Evolutionary conservation across 2,113 vertebrate species (phyloP), one percentile per base, ranked within the genome.

Genomic region (Ciconia maguari): DNA sequence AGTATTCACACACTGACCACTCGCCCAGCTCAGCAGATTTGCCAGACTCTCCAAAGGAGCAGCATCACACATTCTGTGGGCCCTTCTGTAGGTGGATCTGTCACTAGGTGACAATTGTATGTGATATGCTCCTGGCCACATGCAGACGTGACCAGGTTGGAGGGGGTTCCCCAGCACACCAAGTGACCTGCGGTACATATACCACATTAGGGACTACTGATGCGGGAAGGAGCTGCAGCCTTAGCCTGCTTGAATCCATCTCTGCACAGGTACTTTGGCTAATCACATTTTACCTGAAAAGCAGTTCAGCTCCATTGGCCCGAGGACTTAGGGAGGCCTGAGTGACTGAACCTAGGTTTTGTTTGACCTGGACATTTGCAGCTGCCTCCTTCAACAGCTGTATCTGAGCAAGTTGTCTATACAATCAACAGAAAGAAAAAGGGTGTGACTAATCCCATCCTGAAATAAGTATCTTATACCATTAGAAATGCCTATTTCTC

Each of bases 81-180:
- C 11, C 8, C 14, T 74, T 81, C n/a, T 44, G 9, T 20, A 12
- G 17, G 20, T 52, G 8, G 8, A 61, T 46, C 19, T 55, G 18
- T 55, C 3, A 0, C 26, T 41, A 51, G 48, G 38, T 51, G 26
- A 60, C 7, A 49, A 21, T 2, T 66, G 10, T 18, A 51, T 0
- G 0, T 0, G 0, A 13, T 29, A 8, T 3, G 6, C 20, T 81
- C 64, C 38, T 11, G 61, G 54, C 3, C 58, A 78, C 48, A 81
- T 1, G 11, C 3, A 51, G 44, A 18, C 8, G 12, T 6, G 30
- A 62, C 2, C 4, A 19, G 9, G 27, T 17, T 80, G 76, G 54
- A 41, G 22, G 12, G 9, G 7, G 11, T 16, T 70, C 19, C 54
- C 10, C 42, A 65, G 15, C 17, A 38, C 17, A 32, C 15, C 54